A percentile compares a stretch with the other conserved stretches of the same genome.
These are phyloP conservation scores for Amphimallon solstitiale DNA, from an alignment of 2,888 invertebrate species.

Conservation along the genomic window DNA sequence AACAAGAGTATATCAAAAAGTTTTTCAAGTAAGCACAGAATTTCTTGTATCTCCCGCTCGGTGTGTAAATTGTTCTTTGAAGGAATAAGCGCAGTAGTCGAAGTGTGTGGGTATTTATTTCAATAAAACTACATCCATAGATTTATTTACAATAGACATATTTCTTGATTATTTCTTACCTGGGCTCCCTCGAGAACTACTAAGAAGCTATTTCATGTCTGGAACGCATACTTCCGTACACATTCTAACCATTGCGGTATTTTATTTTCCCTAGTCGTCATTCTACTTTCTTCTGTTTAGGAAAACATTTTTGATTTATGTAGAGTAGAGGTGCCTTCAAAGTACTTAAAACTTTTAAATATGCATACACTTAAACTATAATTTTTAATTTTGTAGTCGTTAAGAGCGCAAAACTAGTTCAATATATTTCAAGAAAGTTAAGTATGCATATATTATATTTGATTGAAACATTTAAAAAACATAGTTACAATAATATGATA, in stretches of 20 bases:
- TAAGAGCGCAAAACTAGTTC: no score
- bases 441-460: no score
- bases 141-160: conserved; percentile 44
- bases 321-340: not conserved
- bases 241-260: conserved; percentile 28
- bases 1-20: conserved; percentile 33
- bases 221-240: conserved; percentile 26
- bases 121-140: conserved; percentile 42
- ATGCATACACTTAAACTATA: no score
- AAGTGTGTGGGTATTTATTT: conserved; percentile 40
- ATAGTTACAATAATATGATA: no score
- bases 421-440: no score
- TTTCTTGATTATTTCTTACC: conserved; percentile 44
- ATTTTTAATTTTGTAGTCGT: no score
- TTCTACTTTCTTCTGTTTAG: conserved; percentile 20
- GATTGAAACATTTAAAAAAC: no score
- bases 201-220: conserved; percentile 46
- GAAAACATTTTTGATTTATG: conserved; percentile 17
- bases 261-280: conserved; percentile 30
- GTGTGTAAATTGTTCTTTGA: conserved; percentile 31
- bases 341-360: no score
- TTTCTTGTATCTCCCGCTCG: conserved; percentile 4
- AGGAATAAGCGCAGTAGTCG: conserved; percentile 24
- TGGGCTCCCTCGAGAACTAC: conserved; percentile 41
- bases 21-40: conserved; percentile 24